Evolutionary conservation across 2,797 vertebrate genomes (phyloP), one percentile per base, ranked within the genome.

Genomic region (Onychomys arenicola): DNA sequence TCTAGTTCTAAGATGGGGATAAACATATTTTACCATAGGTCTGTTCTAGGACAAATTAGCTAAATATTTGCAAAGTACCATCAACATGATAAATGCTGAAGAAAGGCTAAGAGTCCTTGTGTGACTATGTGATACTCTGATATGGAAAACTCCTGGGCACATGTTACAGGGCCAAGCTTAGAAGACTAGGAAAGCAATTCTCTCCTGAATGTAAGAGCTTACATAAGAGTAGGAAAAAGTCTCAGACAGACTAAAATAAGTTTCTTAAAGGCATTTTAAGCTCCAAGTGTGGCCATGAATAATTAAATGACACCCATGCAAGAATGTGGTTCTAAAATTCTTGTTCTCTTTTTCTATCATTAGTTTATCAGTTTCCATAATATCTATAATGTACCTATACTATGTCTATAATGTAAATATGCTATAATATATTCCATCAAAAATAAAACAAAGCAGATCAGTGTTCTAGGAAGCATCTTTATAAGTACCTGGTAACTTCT

Each of bases 21-120:
- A 57, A 63, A 27, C 4, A 2, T n/a, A 25, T 19, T 95, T 87
- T 52, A 34, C 43, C 49, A 85, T 49, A 89, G 29, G 25, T 25
- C 6, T 5, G 43, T 87, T 93, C 29, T 85, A 29, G 49, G 7
- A 57, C 17, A 77, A 75, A 75, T 96, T 69, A 82, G 67, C 57
- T 86, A 86, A 59, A 92, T 82, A 73, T 88, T 95, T 90, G 5
- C 19, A n/a, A 57, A 95, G 34, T 34, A 12, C 37, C 43, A 83
- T 32, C 3, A 91, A 69, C 6, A 67, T 37, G 1, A 43, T 34
- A 11, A 85, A 67, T 71, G 16, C 73, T 19, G 9, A n/a, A 43
- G 46, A 85, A 61, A 69, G n/a, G 7, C 14, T 46, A 34, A 89
- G 25, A 75, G 23, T 37, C 63, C 57, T 76, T 71, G 4, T 59